These are phyloP conservation scores for Acheta domesticus DNA, from an alignment of 2,888 invertebrate species.

Conservation along the genomic window DNA sequence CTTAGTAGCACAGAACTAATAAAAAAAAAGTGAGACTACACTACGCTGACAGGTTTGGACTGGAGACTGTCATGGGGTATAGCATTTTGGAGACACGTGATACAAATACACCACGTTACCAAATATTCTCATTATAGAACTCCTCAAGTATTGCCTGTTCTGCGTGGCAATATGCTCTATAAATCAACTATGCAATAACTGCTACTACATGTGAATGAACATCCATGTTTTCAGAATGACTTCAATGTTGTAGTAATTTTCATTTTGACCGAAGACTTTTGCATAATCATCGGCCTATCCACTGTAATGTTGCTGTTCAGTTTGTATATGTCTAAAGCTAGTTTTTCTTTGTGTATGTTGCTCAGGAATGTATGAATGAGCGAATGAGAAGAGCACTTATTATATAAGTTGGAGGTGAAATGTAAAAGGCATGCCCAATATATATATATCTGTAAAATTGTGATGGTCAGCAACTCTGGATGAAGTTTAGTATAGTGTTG, in stretches of 20 bases:
- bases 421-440: background rate
- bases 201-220: background rate
- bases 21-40: background rate
- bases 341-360: background rate
- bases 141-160: background rate
- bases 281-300: slow-evolving; percentile 18
- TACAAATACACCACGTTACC: background rate
- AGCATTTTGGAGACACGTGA: background rate
- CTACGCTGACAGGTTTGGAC: background rate
- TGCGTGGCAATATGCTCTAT: background rate
- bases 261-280: background rate
- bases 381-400: background rate
- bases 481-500: background rate
- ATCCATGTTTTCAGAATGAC: background rate
- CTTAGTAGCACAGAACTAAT: background rate
- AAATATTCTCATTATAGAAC: background rate
- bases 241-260: slow-evolving; percentile 11
- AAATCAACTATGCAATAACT: slow-evolving; percentile 1
- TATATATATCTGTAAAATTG: background rate
- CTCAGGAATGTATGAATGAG: slow-evolving; percentile 11
- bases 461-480: background rate
- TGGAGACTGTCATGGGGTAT: slow-evolving; percentile 9
- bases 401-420: background rate
- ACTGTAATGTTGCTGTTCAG: slow-evolving; percentile 7
- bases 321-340: slow-evolving; percentile 9